These are phyloP conservation scores for Pachydiplax longipennis DNA, from an alignment of 2,888 invertebrate species.

Conservation along the genomic window DNA sequence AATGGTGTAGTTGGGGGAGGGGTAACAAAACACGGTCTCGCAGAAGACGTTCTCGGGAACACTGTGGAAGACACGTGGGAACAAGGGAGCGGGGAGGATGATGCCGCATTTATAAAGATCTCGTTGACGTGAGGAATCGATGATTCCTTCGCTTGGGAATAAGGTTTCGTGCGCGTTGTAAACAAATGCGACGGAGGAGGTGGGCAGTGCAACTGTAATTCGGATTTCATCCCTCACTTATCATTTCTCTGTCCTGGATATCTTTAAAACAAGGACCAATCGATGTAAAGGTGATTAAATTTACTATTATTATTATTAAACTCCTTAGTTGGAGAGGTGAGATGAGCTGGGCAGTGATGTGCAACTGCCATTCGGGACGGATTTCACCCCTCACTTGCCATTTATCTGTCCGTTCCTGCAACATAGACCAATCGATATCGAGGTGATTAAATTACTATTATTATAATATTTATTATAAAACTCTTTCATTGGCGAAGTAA, in stretches of 20 bases:
- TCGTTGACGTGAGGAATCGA: background rate
- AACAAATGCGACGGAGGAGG: background rate
- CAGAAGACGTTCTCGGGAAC: constrained; percentile 15
- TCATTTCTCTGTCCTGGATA: background rate
- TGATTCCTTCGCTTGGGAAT: background rate
- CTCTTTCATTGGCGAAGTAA: too few species aligned
- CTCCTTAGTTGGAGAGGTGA: too few species aligned
- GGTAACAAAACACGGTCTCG: constrained; percentile 24
- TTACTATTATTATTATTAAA: too few species aligned
- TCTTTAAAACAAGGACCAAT: background rate
- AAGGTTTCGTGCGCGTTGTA: background rate
- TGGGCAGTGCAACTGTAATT: background rate
- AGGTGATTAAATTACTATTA: too few species aligned
- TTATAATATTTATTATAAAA: too few species aligned
- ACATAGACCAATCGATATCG: too few species aligned
- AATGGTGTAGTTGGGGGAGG: background rate
- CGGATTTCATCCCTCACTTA: background rate
- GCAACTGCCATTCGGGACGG: too few species aligned
- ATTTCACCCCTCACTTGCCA: too few species aligned
- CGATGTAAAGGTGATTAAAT: too few species aligned
- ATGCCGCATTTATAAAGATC: constrained; percentile 14
- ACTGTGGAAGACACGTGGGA: background rate
- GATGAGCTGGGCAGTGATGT: too few species aligned
- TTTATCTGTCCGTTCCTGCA: too few species aligned
- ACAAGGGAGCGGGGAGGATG: background rate